Base-by-base conservation (phyloP, 2,888 invertebrate genomes). In the Pristionchus mayeri region DNA sequence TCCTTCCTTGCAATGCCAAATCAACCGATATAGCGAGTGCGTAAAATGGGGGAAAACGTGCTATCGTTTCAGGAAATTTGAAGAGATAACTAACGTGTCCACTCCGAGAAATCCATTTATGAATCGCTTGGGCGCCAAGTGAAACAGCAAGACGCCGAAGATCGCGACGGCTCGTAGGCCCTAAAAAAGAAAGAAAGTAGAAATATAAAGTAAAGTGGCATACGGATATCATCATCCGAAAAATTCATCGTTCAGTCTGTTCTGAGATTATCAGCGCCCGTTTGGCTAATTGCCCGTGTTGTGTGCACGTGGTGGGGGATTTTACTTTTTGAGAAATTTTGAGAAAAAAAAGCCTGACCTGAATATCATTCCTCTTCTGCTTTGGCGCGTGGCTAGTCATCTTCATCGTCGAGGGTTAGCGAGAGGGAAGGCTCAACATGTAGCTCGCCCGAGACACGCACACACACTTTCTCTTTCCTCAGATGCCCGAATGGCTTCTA, bases 31-130 rank as follows among this genome's bases (percentile, higher is more conserved):
- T 11, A 13, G 3, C 13, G 13, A 21, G 52, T 52, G 18, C 4
- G 3, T 52, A 57, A 24, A 7, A 57, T n/a, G 1, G 4, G 4
- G 7, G 24, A 57, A 57, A 21, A 24, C 24, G 4, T 21, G 52
- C 3, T 21, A 52, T 52, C 52, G 18, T 18, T 52, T 4, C 13
- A 16, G 13, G 9, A 9, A 30, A 2, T 30, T 67, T 34, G 30
- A 30, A 71, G 24, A 1, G 9, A 67, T 18, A 1, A 9, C 86
- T 80, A n/a, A 85, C 86, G 85, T 75, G 57, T 86, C 86, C 24
- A 86, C 86, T n/a, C 86, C 86, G 0, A 86, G 76, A 24, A 85
- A 86, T 21, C 86, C 86, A 85, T 86, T 86, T 11, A 84, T 79
- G 48, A 86, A 86, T 40, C 85, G 37, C 3, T 83, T 54, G 13